Conservation (phyloP, 1,140 invertebrate species). For the Trichonephila clavata region DNA sequence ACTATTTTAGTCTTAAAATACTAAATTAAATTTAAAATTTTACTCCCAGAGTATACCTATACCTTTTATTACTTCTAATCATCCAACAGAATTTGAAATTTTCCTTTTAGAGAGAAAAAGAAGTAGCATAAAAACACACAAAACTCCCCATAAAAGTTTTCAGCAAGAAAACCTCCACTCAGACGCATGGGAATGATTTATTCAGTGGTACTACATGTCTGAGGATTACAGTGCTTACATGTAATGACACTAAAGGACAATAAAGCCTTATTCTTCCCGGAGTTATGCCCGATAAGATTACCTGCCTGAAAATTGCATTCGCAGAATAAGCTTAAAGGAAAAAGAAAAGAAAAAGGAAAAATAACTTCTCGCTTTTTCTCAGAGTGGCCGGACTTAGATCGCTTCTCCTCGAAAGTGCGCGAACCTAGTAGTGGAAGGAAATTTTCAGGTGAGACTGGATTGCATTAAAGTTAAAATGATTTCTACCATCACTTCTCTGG, state of each 20-base stretch:
- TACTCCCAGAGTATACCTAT: too few species aligned
- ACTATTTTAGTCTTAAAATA: too few species aligned
- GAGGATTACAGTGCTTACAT: conserved; percentile 24
- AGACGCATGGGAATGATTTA: conserved; percentile 2
- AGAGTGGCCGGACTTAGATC: conserved; percentile 1
- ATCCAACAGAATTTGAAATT: too few species aligned
- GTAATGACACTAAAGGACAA: conserved; percentile 29
- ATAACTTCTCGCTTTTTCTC: conserved; percentile 26
- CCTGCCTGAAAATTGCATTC: conserved; percentile 31
- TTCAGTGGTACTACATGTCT: not conserved
- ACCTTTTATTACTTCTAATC: too few species aligned
- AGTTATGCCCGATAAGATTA: conserved; percentile 36
- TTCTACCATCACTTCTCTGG: conserved; percentile 50
- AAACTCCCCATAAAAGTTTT: not conserved
- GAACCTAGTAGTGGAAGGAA: not conserved
- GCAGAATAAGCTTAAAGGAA: not conserved
- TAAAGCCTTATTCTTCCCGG: conserved; percentile 9
- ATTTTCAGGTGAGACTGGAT: conserved; percentile 67
- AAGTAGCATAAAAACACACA: too few species aligned
- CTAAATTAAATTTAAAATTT: too few species aligned
- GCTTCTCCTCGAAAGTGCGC: not conserved
- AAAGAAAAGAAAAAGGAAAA: not conserved
- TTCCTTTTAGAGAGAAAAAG: too few species aligned
- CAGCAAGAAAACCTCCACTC: not conserved
- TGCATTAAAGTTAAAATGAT: conserved; percentile 75